Base-by-base conservation (phyloP, 2,888 invertebrate species). In the Drosophila cognata region DNA sequence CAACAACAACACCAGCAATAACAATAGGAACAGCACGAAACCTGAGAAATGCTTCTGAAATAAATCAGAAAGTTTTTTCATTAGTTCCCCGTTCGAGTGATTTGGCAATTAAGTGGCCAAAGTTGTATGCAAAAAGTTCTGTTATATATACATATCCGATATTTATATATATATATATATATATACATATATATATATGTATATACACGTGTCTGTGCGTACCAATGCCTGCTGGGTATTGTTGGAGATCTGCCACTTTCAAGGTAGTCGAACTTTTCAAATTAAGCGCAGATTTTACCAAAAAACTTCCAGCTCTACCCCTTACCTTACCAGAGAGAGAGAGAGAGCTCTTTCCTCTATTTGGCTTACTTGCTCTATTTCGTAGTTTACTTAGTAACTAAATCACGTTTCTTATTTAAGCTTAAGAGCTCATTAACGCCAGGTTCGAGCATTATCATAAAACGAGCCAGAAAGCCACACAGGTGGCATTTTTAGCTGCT, bases 331-430 rank as follows among this genome's bases (percentile, higher is more conserved):
- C 28, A 29, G 16, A 11, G 51, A 46, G 48, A 25, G 46, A 38
- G 41, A n/a, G 28, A 28, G 28, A 5, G 33, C 41, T 16, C 11
- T 25, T 60, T 35, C 28, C n/a, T 21, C 18, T 48, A 16, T 25
- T 36, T 25, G 56, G 61, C 57, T 38, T 33, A 51, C 48, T 43
- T 70, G 72, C 63, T 66, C 77, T 89, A 82, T 84, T 84, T 81
- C 71, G 74, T 82, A 89, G 89, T 87, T 87, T 87, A 87, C 90
- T 88, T 88, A 86, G 90, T 88, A 88, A 79, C 87, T 89, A 86
- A 88, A 91, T 89, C 90, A 90, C 91, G 90, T 88, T 86, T 87
- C 91, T 89, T 90, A 91, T 90, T 90, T 91, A 82, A 87, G 91
- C 91, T 90, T 86, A 90, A 91, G 91, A 89, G 89, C 91, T 91